phyloP scores from a whole-genome alignment of 2,888 invertebrate genomes.

The Beris chalybata region DNA sequence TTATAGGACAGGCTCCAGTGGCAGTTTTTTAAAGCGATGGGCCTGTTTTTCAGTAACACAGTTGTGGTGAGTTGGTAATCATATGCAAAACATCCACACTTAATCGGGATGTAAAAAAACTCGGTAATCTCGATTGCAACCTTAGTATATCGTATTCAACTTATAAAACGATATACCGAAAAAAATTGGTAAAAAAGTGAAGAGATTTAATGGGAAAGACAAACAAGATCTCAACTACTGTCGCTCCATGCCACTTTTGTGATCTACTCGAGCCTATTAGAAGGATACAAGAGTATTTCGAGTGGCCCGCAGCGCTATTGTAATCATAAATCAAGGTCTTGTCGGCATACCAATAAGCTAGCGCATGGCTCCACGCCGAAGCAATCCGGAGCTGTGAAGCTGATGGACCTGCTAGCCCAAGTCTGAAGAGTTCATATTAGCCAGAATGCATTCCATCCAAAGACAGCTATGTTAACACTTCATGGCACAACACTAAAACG shows the following conservation, averaged over 20 bases:
- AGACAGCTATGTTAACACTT: constrained; percentile 30
- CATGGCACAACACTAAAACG: constrained; percentile 31
- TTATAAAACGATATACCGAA: no score
- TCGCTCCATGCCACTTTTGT: constrained; percentile 25
- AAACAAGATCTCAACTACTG: constrained; percentile 32
- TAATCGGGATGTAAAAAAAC: no score
- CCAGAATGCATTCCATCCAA: constrained; percentile 21
- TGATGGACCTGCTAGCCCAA: no score
- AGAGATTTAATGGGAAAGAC: constrained; percentile 27
- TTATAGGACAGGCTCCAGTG: no score
- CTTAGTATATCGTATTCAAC: no score
- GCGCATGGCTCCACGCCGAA: no score
- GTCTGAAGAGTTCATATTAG: constrained; percentile 3
- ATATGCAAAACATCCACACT: no score
- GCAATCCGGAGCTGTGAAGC: no score
- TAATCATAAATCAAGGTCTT: constrained; percentile 21
- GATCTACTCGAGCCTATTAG: constrained; percentile 26
- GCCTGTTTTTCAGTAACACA: no score
- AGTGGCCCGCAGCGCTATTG: constrained; percentile 15
- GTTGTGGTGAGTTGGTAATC: no score
- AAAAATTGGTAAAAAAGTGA: constrained; percentile 10
- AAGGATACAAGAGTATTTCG: constrained; percentile 4
- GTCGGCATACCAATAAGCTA: constrained; percentile 1
- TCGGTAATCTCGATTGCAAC: no score
- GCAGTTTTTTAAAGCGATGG: no score